Percentiles rank a stretch among this genome's conserved stretches.
Evolutionary conservation across 2,888 invertebrate species (phyloP).

Genomic region (Listrodromus nycthemerus): DNA sequence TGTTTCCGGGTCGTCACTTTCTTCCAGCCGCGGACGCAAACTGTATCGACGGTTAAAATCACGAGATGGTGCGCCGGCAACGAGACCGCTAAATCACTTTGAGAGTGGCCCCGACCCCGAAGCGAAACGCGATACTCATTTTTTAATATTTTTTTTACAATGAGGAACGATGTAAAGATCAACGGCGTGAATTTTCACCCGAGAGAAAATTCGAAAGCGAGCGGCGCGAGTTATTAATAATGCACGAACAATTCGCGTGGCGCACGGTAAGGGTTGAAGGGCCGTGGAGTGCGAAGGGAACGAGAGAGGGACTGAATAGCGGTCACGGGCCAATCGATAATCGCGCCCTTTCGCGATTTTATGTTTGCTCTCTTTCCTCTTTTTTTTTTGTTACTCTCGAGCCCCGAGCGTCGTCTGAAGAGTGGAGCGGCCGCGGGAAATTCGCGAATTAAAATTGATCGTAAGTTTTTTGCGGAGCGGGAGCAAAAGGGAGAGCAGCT

Average conservation of each 20-base stretch:
- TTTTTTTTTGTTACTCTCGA: slow-evolving; percentile 29
- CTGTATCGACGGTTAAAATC: slow-evolving; percentile 28
- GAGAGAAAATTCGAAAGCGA: slow-evolving; percentile 32
- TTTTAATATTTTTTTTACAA: not conserved
- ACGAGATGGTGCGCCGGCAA: not conserved
- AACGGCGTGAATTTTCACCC: slow-evolving; percentile 1
- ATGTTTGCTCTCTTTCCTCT: slow-evolving; percentile 30
- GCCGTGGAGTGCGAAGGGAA: not conserved
- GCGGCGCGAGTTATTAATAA: slow-evolving; percentile 51
- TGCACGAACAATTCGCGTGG: slow-evolving; percentile 41
- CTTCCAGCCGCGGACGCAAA: slow-evolving; percentile 45
- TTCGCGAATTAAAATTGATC: slow-evolving; percentile 67
- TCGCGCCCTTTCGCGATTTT: slow-evolving; percentile 1
- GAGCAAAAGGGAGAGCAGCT: slow-evolving; percentile 14
- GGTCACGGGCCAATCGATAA: slow-evolving; percentile 36
- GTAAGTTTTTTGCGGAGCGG: slow-evolving; percentile 20
- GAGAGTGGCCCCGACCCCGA: not conserved
- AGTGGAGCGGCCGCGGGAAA: not conserved
- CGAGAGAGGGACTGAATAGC: slow-evolving; percentile 34
- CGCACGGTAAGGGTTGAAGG: slow-evolving; percentile 12
- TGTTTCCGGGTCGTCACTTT: slow-evolving; percentile 36
- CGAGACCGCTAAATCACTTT: slow-evolving; percentile 12
- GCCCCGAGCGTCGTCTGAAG: not conserved
- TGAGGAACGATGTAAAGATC: slow-evolving; percentile 33
- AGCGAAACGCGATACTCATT: not conserved